Evolutionary conservation across 2,888 invertebrate genomes (phyloP).

Genomic region (Mesochorus sp.): DNA sequence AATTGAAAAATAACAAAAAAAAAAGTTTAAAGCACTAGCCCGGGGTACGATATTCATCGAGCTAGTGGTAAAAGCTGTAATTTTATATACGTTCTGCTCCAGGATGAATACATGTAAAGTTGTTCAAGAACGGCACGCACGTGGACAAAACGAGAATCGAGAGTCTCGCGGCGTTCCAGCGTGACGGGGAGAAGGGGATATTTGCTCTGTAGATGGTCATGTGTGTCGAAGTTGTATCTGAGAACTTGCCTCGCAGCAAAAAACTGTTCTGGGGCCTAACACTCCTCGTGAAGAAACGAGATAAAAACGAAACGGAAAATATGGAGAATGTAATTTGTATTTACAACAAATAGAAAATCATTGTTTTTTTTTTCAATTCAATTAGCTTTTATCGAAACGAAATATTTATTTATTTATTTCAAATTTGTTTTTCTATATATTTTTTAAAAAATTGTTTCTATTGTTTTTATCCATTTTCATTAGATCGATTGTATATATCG

Average conservation of each 20-base stretch:
- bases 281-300: neutral
- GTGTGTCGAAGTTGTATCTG: constrained; percentile 67
- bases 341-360: neutral
- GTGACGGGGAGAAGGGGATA: neutral
- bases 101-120: neutral
- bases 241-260: neutral
- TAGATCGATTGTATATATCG: too few species aligned
- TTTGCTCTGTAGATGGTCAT: constrained; percentile 68
- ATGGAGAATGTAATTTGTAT: neutral
- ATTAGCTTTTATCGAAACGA: too few species aligned
- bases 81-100: neutral
- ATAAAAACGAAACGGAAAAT: neutral
- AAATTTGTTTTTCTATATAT: too few species aligned
- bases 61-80: too few species aligned
- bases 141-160: constrained; percentile 39
- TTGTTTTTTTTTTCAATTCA: neutral
- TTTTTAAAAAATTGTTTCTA: too few species aligned
- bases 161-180: constrained; percentile 18
- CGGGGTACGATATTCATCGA: too few species aligned
- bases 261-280: neutral
- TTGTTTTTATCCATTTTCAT: neutral
- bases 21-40: too few species aligned
- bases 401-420: too few species aligned
- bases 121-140: neutral
- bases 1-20: too few species aligned